phyloP scores from a whole-genome alignment of 2,797 vertebrate species.

The Peromyscus nudipes region DNA sequence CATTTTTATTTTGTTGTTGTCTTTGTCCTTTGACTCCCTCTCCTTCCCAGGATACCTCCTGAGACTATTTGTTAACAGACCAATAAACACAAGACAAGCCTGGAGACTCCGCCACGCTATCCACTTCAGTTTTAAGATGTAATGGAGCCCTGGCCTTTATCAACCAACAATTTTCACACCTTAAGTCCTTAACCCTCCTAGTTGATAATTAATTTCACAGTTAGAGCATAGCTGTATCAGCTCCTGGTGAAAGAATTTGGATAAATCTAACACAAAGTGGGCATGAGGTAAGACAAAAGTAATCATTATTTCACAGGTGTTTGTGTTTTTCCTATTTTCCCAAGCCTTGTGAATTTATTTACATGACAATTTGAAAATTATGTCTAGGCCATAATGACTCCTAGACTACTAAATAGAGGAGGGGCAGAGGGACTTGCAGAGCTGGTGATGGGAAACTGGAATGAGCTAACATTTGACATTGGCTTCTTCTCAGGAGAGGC shows the following conservation, averaged over 20 bases:
- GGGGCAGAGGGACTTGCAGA: conserved; percentile 85
- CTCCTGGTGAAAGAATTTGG: conserved; percentile 77
- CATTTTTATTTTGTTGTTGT: neutral
- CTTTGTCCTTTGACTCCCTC: neutral
- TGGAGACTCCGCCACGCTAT: conserved; percentile 40
- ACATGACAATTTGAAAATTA: conserved; percentile 90
- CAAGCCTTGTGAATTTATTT: conserved; percentile 88
- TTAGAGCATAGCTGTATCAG: conserved; percentile 70
- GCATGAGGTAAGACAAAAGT: conserved; percentile 70
- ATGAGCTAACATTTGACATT: conserved; percentile 86
- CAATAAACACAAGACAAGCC: conserved; percentile 45
- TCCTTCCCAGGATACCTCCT: neutral
- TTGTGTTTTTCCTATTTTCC: conserved; percentile 82
- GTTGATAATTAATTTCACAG: conserved; percentile 86
- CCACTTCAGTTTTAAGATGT: conserved; percentile 65
- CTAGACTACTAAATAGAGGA: conserved; percentile 84
- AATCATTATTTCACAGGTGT: conserved; percentile 87
- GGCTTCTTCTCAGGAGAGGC: conserved; percentile 77
- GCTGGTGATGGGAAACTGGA: conserved; percentile 85
- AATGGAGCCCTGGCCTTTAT: conserved; percentile 69
- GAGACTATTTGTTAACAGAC: conserved; percentile 26
- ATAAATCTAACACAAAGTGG: conserved; percentile 76
- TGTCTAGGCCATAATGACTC: conserved; percentile 82
- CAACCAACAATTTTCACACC: conserved; percentile 79
- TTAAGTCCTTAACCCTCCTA: conserved; percentile 80